Base-by-base conservation (phyloP, 2,888 invertebrate genomes). In the Andrena chrysosceles region DNA sequence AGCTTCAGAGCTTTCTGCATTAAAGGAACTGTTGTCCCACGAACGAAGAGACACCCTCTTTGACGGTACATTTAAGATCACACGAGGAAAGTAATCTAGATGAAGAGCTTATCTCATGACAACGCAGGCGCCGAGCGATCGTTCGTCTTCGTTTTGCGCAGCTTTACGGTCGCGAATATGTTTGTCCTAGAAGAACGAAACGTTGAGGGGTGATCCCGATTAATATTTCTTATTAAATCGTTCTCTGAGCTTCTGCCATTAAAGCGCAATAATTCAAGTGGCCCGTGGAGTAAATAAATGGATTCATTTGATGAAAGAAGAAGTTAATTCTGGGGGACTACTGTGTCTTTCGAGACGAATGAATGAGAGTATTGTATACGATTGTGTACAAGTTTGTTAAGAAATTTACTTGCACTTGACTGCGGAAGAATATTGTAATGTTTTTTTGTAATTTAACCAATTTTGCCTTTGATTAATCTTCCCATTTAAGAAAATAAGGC, bases 91-190 rank as follows among this genome's bases (percentile, higher is more conserved):
- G 63, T 80, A 68, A 84, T 85, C 83, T 88, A 88, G 71, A 78
- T 75, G 80, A 86, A 84, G 62, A 83, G 77, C 66, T 86, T 87
- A 71, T 89, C 90, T 92, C 91, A 94, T 92, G 92, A 93, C 82
- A 94, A 89, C 49, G 97, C 96, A 88, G 97, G 97, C 90, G 97
- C 97, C 88, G 97, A 97, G 91, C 97, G 96, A 94, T 98, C 97
- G 94, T 97, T 97, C 93, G 97, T 97, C 95, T 97, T 96, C 92
- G 97, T 96, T 95, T 97, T 97, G 94, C 97, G 96, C 94, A 98
- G 96, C 95, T 98, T 98, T 94, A 98, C 97, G 84, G 98, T 98
- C 82, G 98, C 97, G 94, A 98, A 98, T 94, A 97, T 97, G 94
- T 97, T 97, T 92, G 96, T 96, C 95, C 97, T 98, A 96, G 91